Base-by-base conservation (phyloP, 2,888 invertebrate species). In the Oscheius myriophilus region DNA sequence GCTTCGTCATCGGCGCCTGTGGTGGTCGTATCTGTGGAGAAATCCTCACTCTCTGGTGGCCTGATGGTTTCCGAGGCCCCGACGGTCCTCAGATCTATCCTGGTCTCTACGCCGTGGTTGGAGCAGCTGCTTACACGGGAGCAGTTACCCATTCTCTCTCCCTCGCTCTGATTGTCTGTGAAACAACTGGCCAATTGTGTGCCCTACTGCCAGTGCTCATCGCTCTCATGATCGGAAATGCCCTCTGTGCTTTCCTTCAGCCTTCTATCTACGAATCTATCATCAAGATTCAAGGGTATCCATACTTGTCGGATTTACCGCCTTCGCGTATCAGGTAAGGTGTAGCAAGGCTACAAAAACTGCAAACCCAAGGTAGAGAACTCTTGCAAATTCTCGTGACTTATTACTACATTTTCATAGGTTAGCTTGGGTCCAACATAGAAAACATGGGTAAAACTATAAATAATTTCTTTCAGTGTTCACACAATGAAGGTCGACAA, bases 261-360 rank as follows among this genome's bases (percentile, higher is more conserved):
- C 96, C 96, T 0, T 96, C 96, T 49, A 92, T 96, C 87, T 97
- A 96, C 89, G 96, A 97, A 90, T 94, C 94, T 88, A 96, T 96
- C 87, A 96, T 97, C 78, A 90, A 94, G 79, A 94, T 97, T 84
- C 96, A 96, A 89, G 93, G 94, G 86, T 90, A 97, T 84, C 97
- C 97, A 0, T 97, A 96, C 87, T 89, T 97, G 64, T 96, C 96
- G 0, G 96, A 96, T 87, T 69, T 68, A 21, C 76, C 70, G 11
- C 76, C 70, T 3, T 62, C 62, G 18, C 67, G 76, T 63, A 68
- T 74, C 53, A 62, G 57, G 75, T 72, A 18, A 53, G 1, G n/a
- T n/a, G n/a, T n/a, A n/a, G n/a, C n/a, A n/a, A n/a, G n/a, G n/a
- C n/a, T n/a, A 14, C 45, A 14, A 43, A 14, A 43, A 12, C 45